Percentiles rank a stretch among this genome's conserved stretches.
phyloP scores from a whole-genome alignment of 2,888 invertebrate species.

The Sisyra terminalis region DNA sequence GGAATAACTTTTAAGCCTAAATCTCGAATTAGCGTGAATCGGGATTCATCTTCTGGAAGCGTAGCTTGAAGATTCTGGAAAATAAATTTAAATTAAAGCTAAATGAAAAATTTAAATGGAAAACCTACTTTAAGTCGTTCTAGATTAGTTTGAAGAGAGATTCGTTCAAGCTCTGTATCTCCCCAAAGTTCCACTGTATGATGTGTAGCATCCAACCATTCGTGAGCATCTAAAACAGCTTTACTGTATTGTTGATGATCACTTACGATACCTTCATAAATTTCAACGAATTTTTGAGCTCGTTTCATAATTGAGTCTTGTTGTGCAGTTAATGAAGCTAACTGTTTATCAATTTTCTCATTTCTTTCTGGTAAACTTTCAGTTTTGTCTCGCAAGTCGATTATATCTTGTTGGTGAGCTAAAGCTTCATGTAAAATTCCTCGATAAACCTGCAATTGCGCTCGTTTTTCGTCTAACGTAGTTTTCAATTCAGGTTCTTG shows the following conservation, averaged over 20 bases:
- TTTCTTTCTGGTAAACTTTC: conserved; percentile 65
- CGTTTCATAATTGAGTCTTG: conserved; percentile 53
- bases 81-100: neutral
- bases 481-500: conserved; percentile 66
- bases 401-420: conserved; percentile 70
- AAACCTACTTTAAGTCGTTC: conserved; percentile 50
- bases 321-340: conserved; percentile 51
- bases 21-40: conserved; percentile 61
- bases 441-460: conserved; percentile 71
- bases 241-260: conserved; percentile 81
- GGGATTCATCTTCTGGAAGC: conserved; percentile 71
- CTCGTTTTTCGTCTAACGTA: conserved; percentile 81
- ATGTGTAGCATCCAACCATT: conserved; percentile 73
- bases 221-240: conserved; percentile 70
- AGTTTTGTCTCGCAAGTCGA: conserved; percentile 63
- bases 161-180: conserved; percentile 66
- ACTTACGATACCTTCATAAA: conserved; percentile 74
- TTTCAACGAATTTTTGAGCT: conserved; percentile 61
- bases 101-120: conserved; percentile 1
- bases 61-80: conserved; percentile 52
- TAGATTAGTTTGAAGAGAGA: conserved; percentile 71
- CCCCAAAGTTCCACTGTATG: conserved; percentile 71
- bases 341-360: conserved; percentile 53
- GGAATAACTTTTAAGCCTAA: conserved; percentile 84
- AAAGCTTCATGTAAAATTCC: conserved; percentile 67